Base-by-base conservation (phyloP, 1,140 invertebrate genomes). In the Papilio machaon region DNA sequence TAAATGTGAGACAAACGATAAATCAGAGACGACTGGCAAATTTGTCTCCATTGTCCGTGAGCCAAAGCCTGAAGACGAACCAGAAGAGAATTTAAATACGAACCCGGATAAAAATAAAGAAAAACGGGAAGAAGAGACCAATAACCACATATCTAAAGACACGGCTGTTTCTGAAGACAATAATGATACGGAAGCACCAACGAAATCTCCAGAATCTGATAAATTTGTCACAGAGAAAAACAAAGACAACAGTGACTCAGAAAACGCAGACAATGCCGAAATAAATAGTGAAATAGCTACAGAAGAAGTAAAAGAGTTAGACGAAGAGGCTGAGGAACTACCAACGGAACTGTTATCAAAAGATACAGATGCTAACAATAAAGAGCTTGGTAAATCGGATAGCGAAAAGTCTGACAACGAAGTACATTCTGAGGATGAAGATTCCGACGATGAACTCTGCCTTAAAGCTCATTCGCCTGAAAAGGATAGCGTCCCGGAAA, bases 371-470 rank as follows among this genome's bases (percentile, higher is more conserved):
- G 54, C 30, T 43, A 67, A 67, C 17, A 38, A 47, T n/a, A 67
- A n/a, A 11, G 38, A 79, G 9, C 10, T 67, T 47, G 9, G 35
- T 17, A 67, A 79, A 79, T 79, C 77, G 11, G 77, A 79, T 49
- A 79, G 38, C 43, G 77, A 79, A 23, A 60, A 79, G 9, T 80
- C 43, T 73, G 47, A 82, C 19, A 81, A 82, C 17, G 75, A 84
- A 4, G 78, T 83, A 64, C 83, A 84, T 73, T 82, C 84, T 35
- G 87, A 87, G 38, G 77, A 80, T 58, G 75, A 78, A 11, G 81
- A 81, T 74, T 83, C 79, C 10, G 81, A 86, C 19, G 81, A 81
- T 5, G 85, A 86, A 47, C 11, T 83, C 13, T 73, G 77, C 47
- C 35, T 76, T 60, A 76, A 82, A 73, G 35, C 2, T 23, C 70